These are phyloP conservation scores for Pachyramphus minor DNA, from an alignment of 2,113 vertebrate genomes.

Conservation along the genomic window DNA sequence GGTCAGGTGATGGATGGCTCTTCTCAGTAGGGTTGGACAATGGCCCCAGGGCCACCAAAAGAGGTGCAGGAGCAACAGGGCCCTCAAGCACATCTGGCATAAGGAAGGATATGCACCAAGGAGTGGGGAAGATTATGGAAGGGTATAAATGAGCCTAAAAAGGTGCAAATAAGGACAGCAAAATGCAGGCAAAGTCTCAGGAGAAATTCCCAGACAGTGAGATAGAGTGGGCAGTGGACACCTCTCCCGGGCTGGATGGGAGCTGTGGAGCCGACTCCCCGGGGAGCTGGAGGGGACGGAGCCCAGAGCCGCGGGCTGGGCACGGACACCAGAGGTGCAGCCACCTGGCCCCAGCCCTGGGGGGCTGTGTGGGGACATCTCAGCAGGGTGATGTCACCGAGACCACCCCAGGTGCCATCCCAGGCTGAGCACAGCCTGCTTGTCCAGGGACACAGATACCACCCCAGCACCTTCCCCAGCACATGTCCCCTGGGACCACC, in stretches of 20 bases:
- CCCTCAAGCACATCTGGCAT: neutral
- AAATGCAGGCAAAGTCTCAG: constrained; percentile 29
- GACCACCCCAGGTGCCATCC: neutral
- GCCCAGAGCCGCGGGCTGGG: neutral
- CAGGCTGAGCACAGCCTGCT: neutral
- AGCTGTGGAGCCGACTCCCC: neutral
- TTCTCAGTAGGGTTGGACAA: neutral
- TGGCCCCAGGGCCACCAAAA: neutral
- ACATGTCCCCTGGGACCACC: too few species aligned
- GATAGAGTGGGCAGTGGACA: constrained; percentile 15
- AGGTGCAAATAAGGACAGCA: constrained; percentile 56
- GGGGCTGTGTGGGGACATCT: neutral
- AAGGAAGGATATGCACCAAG: neutral
- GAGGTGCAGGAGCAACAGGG: neutral
- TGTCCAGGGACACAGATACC: accelerated
- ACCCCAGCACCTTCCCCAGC: neutral
- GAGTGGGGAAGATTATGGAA: neutral
- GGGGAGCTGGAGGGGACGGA: accelerated
- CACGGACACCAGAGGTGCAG: accelerated
- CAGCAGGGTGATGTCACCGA: accelerated
- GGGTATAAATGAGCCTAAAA: neutral
- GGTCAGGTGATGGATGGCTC: too few species aligned
- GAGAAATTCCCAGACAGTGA: constrained; percentile 67
- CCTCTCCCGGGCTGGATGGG: neutral
- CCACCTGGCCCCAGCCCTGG: neutral